Conservation (phyloP, 2,113 vertebrate species). For the Gobio gobio region DNA sequence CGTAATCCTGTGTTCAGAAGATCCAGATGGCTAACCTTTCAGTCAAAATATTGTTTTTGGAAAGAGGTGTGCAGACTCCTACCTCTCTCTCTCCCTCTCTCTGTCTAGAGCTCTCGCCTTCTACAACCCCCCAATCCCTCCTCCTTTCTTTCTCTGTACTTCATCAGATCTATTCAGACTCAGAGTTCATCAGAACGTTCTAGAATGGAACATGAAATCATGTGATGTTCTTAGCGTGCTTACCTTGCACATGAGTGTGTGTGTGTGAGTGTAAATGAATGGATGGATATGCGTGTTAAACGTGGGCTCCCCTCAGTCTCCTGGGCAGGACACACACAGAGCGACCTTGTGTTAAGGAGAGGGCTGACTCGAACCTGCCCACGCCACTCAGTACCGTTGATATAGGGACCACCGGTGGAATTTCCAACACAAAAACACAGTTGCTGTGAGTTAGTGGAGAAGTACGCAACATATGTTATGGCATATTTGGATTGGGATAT, state of each 20-base stretch:
- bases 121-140: constrained; percentile 28
- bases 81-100: constrained; percentile 30
- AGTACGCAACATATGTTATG: background rate
- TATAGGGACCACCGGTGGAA: constrained; percentile 39
- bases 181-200: constrained; percentile 56
- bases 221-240: constrained; percentile 70
- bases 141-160: constrained; percentile 57
- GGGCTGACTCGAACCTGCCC: constrained; percentile 69
- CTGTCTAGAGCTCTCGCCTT: constrained; percentile 10
- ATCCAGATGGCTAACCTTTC: constrained; percentile 82
- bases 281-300: constrained; percentile 42
- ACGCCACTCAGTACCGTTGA: constrained; percentile 60
- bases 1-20: constrained; percentile 80
- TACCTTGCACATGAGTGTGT: constrained; percentile 63
- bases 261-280: constrained; percentile 26
- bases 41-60: constrained; percentile 82
- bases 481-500: background rate
- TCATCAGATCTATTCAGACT: constrained; percentile 71
- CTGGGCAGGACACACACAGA: constrained; percentile 76
- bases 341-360: constrained; percentile 74
- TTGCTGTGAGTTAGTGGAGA: background rate
- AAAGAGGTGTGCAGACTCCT: constrained; percentile 67
- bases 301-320: constrained; percentile 71
- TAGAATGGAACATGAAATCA: constrained; percentile 18
- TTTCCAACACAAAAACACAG: constrained; percentile 42